Percentiles rank a stretch among this genome's conserved stretches.
Evolutionary conservation across 2,113 vertebrate species (phyloP).

Genomic region (Bujurquina vittata): DNA sequence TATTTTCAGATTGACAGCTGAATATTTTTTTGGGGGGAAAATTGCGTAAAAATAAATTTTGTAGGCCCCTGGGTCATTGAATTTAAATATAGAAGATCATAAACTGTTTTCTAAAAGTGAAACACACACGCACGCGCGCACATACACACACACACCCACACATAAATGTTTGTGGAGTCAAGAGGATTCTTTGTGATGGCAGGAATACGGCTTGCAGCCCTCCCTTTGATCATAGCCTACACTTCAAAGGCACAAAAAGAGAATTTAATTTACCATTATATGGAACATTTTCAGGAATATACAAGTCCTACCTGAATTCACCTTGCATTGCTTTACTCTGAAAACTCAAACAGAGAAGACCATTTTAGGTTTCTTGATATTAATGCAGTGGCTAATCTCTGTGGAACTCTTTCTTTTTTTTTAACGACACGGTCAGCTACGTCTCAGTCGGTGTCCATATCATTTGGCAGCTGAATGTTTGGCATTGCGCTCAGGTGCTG

Average conservation of each 20-base stretch:
- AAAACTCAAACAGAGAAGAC: not conserved
- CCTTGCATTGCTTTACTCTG: constrained; percentile 6
- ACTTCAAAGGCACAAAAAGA: constrained; percentile 63
- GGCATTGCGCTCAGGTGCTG: not conserved
- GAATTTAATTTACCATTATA: constrained; percentile 54
- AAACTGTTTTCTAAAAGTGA: not conserved
- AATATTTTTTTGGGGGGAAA: not conserved
- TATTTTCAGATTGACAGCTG: constrained; percentile 17
- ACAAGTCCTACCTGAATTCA: constrained; percentile 42
- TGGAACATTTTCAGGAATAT: constrained; percentile 33
- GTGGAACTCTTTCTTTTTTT: not conserved
- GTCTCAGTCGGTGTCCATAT: not conserved
- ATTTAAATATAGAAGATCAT: constrained; percentile 3
- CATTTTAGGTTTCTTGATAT: constrained; percentile 4
- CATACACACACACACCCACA: not conserved
- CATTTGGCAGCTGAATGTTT: not conserved
- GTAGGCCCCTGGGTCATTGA: constrained; percentile 10
- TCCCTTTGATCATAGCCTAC: constrained; percentile 60
- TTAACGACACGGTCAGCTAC: not conserved
- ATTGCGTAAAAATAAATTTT: constrained; percentile 1
- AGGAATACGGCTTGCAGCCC: constrained; percentile 41
- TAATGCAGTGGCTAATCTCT: constrained; percentile 31
- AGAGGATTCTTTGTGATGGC: constrained; percentile 35
- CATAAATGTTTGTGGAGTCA: constrained; percentile 16
- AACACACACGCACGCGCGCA: not conserved